A percentile compares a stretch with the other conserved stretches of the same genome.
phyloP scores from a whole-genome alignment of 2,797 vertebrate species.

The Hirundo rustica region DNA sequence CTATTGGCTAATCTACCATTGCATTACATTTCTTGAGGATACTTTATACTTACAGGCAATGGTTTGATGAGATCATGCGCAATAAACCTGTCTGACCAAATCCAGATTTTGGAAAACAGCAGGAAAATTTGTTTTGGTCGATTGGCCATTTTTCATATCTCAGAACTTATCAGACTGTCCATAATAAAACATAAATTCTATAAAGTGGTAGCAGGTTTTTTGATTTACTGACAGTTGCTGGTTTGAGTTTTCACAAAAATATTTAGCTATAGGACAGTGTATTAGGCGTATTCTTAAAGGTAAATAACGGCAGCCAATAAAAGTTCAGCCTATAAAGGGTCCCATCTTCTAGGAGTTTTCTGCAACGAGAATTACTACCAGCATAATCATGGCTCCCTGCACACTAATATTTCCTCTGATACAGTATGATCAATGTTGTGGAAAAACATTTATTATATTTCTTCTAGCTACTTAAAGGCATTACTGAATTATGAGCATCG shows the following conservation, averaged over 20 bases:
- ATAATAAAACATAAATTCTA: constrained; percentile 59
- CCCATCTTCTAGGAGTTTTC: constrained; percentile 79
- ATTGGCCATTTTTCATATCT: constrained; percentile 62
- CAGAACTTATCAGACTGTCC: constrained; percentile 52
- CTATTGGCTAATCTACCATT: constrained; percentile 51
- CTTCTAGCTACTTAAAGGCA: constrained; percentile 96
- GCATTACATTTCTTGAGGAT: constrained; percentile 60
- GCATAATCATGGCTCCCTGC: constrained; percentile 86
- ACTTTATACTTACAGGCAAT: constrained; percentile 43
- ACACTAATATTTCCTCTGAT: constrained; percentile 91
- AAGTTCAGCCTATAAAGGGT: constrained; percentile 80
- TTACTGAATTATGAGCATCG: constrained; percentile 92
- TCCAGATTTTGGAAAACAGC: constrained; percentile 45
- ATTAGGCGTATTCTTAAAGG: constrained; percentile 80
- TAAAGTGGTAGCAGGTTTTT: constrained; percentile 53
- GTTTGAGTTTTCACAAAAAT: constrained; percentile 77
- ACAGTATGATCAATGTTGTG: constrained; percentile 93
- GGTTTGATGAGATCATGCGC: constrained; percentile 53
- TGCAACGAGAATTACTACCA: constrained; percentile 80
- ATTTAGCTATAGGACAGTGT: constrained; percentile 76
- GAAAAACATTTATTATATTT: constrained; percentile 99
- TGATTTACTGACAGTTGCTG: constrained; percentile 71
- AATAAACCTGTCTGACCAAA: constrained; percentile 63
- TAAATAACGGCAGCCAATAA: constrained; percentile 84
- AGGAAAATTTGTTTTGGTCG: constrained; percentile 67